Evolutionary conservation across 1,140 invertebrate species (phyloP).

Genomic region (Neomicropteryx cornuta): DNA sequence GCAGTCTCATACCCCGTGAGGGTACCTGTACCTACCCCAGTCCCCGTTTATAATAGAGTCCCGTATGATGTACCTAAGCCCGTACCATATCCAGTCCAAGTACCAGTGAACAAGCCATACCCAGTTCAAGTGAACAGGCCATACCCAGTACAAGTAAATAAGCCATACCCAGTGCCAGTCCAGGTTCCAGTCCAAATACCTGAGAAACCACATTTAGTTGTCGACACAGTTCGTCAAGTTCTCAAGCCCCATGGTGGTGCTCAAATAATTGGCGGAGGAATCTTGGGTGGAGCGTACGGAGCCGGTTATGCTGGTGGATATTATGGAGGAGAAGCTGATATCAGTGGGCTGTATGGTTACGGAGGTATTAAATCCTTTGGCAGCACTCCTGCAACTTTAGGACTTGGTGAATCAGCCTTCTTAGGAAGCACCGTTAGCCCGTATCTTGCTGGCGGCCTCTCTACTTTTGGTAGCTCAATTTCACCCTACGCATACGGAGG

Average conservation of each 20-base stretch:
- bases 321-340: too few species aligned
- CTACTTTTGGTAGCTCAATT: too few species aligned
- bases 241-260: too few species aligned
- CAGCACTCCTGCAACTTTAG: too few species aligned
- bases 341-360: too few species aligned
- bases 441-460: too few species aligned
- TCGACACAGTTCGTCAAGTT: background rate
- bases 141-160: conserved; percentile 37
- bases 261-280: too few species aligned
- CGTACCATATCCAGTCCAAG: conserved; percentile 49
- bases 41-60: conserved; percentile 44
- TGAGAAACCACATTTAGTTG: conserved; percentile 15
- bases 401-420: too few species aligned
- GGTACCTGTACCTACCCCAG: conserved; percentile 42
- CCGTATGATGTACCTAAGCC: conserved; percentile 51
- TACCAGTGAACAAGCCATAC: conserved; percentile 46
- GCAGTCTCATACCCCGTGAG: conserved; percentile 43
- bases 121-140: conserved; percentile 41
- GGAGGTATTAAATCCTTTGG: too few species aligned
- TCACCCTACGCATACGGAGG: conserved; percentile 25
- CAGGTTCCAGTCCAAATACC: conserved; percentile 38
- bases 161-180: conserved; percentile 43
- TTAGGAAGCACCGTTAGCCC: too few species aligned
- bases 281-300: conserved; percentile 10
- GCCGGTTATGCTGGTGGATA: too few species aligned